A percentile compares a stretch with the other conserved stretches of the same genome.
Conservation (phyloP, 2,888 invertebrate genomes). For the Ennomos quercinarius region DNA sequence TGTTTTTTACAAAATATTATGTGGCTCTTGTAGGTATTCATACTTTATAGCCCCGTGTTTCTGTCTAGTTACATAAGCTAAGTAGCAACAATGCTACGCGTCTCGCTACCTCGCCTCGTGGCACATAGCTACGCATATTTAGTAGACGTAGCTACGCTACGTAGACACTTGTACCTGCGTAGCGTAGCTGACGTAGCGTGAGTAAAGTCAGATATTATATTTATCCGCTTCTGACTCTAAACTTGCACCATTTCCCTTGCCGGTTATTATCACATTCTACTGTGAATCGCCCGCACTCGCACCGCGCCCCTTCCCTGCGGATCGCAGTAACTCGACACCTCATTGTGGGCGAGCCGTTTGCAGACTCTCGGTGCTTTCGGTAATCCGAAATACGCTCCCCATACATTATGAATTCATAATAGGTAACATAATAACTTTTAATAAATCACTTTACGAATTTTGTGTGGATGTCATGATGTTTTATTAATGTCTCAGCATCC, state of each 20-base stretch:
- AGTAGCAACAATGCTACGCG: no score
- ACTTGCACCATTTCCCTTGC: conserved; percentile 27
- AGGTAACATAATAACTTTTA: conserved; percentile 31
- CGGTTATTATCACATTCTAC: conserved; percentile 70
- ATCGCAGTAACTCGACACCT: conserved; percentile 45
- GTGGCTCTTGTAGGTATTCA: no score
- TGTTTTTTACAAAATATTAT: no score
- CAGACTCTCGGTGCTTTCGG: conserved; percentile 11
- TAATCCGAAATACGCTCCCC: conserved; percentile 22
- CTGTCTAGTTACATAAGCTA: no score
- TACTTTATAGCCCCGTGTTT: no score
- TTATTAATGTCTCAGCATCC: neutral
- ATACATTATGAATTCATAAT: conserved; percentile 28
- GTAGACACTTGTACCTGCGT: no score
- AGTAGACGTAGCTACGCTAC: no score
- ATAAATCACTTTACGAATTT: conserved; percentile 29
- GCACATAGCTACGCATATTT: no score
- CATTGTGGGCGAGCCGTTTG: conserved; percentile 37
- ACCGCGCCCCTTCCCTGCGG: conserved; percentile 42
- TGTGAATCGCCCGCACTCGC: conserved; percentile 66
- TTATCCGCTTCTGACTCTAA: conserved; percentile 21
- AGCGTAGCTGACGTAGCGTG: no score
- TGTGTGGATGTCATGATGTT: conserved; percentile 12
- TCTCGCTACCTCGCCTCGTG: no score
- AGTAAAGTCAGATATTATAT: neutral